Evolutionary conservation across 2,888 invertebrate species (phyloP).

Genomic region (Andrena bucephala): DNA sequence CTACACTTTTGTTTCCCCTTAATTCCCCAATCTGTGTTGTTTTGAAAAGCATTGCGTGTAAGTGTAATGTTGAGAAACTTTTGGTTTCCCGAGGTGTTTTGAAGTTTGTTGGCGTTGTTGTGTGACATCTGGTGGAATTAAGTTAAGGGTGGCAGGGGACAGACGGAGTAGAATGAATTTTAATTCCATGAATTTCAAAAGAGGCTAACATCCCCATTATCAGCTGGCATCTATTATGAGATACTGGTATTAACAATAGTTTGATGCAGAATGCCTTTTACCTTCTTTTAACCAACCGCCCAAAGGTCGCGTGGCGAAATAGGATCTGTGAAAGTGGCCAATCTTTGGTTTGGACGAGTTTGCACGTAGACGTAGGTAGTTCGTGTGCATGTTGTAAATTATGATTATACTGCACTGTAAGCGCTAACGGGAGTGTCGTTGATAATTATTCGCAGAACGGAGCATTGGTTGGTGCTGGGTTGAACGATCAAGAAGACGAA

Average conservation of each 20-base stretch:
- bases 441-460: conserved; percentile 77
- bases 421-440: conserved; percentile 64
- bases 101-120: not conserved
- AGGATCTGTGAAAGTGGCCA: not conserved
- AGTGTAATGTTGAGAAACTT: not conserved
- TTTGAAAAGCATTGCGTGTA: not conserved
- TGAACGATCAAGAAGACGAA: conserved; percentile 79
- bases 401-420: conserved; percentile 49
- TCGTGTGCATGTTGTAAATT: conserved; percentile 51
- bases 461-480: conserved; percentile 72
- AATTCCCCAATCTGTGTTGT: conserved; percentile 19
- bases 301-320: not conserved
- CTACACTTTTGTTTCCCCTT: not conserved
- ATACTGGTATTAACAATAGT: not conserved
- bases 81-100: not conserved
- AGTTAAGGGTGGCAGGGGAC: no score
- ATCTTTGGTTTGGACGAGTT: not conserved
- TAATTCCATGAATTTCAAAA: no score
- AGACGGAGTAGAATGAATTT: no score
- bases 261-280: not conserved
- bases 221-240: no score
- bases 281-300: not conserved
- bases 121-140: no score
- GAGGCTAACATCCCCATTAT: no score
- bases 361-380: conserved; percentile 23